These are phyloP conservation scores for Nemotelus nigrinus DNA, from an alignment of 2,888 invertebrate species.

Conservation along the genomic window DNA sequence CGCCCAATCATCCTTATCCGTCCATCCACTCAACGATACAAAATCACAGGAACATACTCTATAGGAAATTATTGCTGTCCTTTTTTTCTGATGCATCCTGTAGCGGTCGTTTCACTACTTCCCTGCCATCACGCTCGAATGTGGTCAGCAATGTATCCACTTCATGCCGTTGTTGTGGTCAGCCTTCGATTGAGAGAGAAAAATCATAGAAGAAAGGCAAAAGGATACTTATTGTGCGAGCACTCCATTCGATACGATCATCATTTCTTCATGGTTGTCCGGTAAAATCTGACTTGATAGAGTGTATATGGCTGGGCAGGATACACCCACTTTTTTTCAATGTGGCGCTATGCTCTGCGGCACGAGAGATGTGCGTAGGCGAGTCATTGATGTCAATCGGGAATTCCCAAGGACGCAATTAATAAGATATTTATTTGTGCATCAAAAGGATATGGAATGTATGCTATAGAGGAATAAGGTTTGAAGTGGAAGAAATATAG, in stretches of 20 bases:
- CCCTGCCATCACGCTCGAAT: constrained; percentile 9
- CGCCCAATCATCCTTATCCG: neutral
- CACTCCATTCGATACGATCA: constrained; percentile 24
- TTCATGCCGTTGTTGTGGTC: constrained; percentile 26
- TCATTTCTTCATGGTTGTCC: constrained; percentile 22
- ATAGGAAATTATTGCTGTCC: neutral
- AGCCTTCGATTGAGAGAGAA: neutral
- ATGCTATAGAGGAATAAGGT: no score
- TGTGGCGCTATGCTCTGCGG: neutral
- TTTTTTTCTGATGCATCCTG: neutral
- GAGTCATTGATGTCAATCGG: constrained; percentile 32
- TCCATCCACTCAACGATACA: no score
- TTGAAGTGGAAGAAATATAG: no score
- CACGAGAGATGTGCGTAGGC: neutral
- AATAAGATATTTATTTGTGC: constrained; percentile 36
- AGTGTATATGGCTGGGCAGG: constrained; percentile 8
- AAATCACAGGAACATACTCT: no score
- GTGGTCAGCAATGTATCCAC: constrained; percentile 27
- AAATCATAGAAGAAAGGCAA: neutral
- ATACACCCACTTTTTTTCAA: constrained; percentile 31
- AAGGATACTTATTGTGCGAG: neutral
- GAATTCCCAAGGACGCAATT: constrained; percentile 27
- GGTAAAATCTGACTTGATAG: constrained; percentile 18
- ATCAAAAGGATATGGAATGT: constrained; percentile 13
- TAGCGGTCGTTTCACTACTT: neutral